A percentile compares a stretch with the other conserved stretches of the same genome.
Conservation (phyloP, 2,888 invertebrate genomes). For the Hedya salicella region DNA sequence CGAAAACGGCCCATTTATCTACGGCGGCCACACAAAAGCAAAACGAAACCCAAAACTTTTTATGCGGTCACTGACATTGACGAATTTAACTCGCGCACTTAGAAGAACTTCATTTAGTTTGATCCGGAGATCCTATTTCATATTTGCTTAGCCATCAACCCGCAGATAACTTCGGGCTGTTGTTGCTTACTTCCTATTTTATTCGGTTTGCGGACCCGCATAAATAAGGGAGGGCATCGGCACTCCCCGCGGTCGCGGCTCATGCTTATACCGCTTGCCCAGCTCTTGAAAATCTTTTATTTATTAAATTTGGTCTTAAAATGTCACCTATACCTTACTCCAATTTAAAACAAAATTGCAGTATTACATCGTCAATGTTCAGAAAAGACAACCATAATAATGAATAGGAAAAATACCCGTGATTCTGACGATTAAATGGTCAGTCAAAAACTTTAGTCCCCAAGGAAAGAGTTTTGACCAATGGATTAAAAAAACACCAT, state of each 20-base stretch:
- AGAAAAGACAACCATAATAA: no score
- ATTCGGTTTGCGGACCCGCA: conserved; percentile 78
- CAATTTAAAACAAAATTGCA: not conserved
- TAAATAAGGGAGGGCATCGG: conserved; percentile 69
- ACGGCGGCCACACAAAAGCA: conserved; percentile 78
- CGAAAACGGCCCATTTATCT: conserved; percentile 83
- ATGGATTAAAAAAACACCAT: conserved; percentile 78
- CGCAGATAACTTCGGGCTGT: conserved; percentile 74
- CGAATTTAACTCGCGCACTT: conserved; percentile 55
- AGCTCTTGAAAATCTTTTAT: conserved; percentile 4
- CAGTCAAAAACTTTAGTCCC: not conserved
- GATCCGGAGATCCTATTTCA: conserved; percentile 64
- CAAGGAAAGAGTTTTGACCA: conserved; percentile 42
- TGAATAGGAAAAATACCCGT: no score
- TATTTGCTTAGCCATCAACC: conserved; percentile 73
- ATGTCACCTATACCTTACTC: not conserved
- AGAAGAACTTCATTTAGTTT: conserved; percentile 62
- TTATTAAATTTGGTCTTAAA: not conserved
- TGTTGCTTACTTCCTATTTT: conserved; percentile 72
- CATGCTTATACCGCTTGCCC: not conserved
- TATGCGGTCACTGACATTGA: conserved; percentile 78
- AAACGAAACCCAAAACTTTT: conserved; percentile 83
- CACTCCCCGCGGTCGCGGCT: conserved; percentile 49
- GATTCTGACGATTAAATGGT: not conserved
- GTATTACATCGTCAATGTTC: not conserved